Conservation (phyloP, 2,888 invertebrate species). For the Phyllotreta cruciferae region DNA sequence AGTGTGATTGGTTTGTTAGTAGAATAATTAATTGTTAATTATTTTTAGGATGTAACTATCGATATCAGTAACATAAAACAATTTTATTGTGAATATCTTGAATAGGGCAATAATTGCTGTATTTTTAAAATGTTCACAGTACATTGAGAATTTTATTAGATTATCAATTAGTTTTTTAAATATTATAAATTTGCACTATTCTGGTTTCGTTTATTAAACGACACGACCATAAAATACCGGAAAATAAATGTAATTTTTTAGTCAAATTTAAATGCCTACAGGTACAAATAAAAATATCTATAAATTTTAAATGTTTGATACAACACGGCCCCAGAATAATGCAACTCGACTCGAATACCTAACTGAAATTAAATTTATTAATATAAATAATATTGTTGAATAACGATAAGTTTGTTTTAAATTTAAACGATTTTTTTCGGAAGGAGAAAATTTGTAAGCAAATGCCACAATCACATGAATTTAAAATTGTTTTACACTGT, state of each 20-base stretch:
- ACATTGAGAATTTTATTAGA: neutral
- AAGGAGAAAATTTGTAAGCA: slow-evolving; percentile 33
- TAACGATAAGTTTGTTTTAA: slow-evolving; percentile 8
- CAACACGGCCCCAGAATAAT: slow-evolving; percentile 20
- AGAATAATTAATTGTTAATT: slow-evolving; percentile 30
- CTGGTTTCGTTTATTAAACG: no score
- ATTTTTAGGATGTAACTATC: slow-evolving; percentile 21
- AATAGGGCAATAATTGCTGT: neutral
- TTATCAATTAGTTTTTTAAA: neutral
- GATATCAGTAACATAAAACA: slow-evolving; percentile 4
- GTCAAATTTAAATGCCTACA: no score
- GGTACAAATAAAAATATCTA: neutral
- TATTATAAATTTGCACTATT: no score
- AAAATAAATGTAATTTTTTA: no score
- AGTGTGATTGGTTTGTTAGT: slow-evolving; percentile 25
- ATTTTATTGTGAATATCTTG: slow-evolving; percentile 1
- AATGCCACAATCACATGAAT: slow-evolving; percentile 54
- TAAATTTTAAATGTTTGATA: slow-evolving; percentile 6
- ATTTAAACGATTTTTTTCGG: slow-evolving; percentile 18
- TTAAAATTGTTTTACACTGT: slow-evolving; percentile 57
- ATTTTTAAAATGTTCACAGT: slow-evolving; percentile 7
- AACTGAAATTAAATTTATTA: slow-evolving; percentile 7
- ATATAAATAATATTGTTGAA: slow-evolving; percentile 9
- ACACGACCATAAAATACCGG: no score
- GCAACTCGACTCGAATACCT: neutral